Evolutionary conservation across 1,140 invertebrate genomes (phyloP).

Genomic region (Rhagoletis zephyria): DNA sequence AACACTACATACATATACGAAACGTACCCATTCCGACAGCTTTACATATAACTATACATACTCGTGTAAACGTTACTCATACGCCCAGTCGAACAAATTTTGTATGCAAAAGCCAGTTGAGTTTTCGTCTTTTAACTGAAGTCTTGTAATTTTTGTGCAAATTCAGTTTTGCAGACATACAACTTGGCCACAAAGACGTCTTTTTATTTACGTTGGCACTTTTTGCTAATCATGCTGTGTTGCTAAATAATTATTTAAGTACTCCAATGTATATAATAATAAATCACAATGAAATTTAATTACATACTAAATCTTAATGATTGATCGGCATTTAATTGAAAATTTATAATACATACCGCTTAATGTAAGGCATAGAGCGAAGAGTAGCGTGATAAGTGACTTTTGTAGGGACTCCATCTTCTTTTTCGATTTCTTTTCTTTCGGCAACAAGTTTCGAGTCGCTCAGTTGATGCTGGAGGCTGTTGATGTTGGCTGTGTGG

Average conservation of each 20-base stretch:
- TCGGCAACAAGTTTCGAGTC: conserved; percentile 25
- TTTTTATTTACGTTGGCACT: too few species aligned
- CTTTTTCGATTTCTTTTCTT: background rate
- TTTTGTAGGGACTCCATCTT: conserved; percentile 25
- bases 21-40: background rate
- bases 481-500: background rate
- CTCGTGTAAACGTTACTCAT: background rate
- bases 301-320: background rate
- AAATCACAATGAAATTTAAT: too few species aligned
- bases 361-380: conserved; percentile 50
- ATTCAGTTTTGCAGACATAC: too few species aligned
- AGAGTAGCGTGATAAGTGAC: conserved; percentile 6
- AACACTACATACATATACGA: too few species aligned
- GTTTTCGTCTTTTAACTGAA: background rate
- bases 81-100: background rate
- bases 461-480: background rate
- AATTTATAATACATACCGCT: conserved; percentile 29
- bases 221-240: too few species aligned
- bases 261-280: too few species aligned
- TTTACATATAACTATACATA: background rate
- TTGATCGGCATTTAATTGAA: background rate
- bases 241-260: too few species aligned
- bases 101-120: too few species aligned
- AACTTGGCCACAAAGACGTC: too few species aligned
- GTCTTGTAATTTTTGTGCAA: background rate